phyloP scores from a whole-genome alignment of 2,113 vertebrate genomes.

The Mus spicilegus region DNA sequence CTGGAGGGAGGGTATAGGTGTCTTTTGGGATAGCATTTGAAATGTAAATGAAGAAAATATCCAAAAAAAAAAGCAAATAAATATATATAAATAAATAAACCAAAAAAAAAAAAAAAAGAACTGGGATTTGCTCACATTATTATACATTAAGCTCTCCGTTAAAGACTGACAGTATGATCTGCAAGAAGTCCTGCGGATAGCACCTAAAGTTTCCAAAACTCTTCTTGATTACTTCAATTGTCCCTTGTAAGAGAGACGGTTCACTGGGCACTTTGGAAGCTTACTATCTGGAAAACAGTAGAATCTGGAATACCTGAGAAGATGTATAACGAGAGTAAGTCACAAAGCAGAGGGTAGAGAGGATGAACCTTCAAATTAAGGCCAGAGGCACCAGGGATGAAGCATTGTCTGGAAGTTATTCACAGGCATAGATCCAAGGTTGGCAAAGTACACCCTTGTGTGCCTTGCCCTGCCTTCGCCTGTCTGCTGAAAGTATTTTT shows the following conservation, averaged over 20 bases:
- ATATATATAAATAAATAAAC: too few species aligned
- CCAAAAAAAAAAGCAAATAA: too few species aligned
- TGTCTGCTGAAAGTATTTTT: slow-evolving; percentile 35
- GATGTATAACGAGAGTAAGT: neutral
- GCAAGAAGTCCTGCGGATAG: neutral
- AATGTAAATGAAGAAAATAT: too few species aligned
- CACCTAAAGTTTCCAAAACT: neutral
- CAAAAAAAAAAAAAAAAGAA: neutral
- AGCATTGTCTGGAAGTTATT: neutral
- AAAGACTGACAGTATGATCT: neutral
- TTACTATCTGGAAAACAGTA: neutral
- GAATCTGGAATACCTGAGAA: neutral
- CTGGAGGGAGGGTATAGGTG: too few species aligned
- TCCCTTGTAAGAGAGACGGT: neutral
- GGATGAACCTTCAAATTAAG: neutral
- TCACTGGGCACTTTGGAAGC: neutral
- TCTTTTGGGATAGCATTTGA: too few species aligned
- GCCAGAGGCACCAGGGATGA: neutral
- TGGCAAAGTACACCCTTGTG: neutral
- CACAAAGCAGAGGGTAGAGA: neutral
- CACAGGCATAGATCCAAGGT: neutral
- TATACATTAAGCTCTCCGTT: neutral
- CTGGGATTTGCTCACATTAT: neutral
- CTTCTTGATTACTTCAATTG: neutral
- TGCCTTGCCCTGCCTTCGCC: neutral